Evolutionary conservation across 2,113 vertebrate genomes (phyloP).

Genomic region (Anseranas semipalmata): DNA sequence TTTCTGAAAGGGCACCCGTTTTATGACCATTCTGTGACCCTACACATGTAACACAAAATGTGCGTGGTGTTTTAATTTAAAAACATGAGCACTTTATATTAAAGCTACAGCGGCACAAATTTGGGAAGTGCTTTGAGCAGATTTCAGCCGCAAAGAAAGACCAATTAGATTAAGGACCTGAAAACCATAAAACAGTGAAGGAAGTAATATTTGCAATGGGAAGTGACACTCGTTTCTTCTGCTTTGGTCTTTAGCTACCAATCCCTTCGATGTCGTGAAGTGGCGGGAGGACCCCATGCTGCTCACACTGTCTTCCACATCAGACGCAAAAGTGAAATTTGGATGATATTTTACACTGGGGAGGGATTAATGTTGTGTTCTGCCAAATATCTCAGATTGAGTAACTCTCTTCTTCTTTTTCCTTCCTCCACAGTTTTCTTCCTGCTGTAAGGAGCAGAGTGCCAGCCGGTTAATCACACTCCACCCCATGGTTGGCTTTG

Average conservation of each 20-base stretch:
- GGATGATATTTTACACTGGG: neutral
- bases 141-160: neutral
- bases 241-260: neutral
- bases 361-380: neutral
- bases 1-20: neutral
- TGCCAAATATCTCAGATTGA: neutral
- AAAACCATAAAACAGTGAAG: neutral
- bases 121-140: neutral
- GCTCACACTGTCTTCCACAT: neutral
- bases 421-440: neutral
- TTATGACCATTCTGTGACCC: neutral
- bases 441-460: neutral
- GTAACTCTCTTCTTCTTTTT: neutral
- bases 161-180: neutral
- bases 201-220: neutral
- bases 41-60: neutral
- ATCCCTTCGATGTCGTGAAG: neutral
- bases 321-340: neutral
- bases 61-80: neutral
- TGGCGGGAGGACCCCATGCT: neutral
- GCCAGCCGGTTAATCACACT: neutral
- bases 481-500: neutral
- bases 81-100: neutral
- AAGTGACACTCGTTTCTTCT: neutral
- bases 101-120: neutral